Conservation (phyloP, 1,140 invertebrate genomes). For the Vollenhovia emeryi region DNA sequence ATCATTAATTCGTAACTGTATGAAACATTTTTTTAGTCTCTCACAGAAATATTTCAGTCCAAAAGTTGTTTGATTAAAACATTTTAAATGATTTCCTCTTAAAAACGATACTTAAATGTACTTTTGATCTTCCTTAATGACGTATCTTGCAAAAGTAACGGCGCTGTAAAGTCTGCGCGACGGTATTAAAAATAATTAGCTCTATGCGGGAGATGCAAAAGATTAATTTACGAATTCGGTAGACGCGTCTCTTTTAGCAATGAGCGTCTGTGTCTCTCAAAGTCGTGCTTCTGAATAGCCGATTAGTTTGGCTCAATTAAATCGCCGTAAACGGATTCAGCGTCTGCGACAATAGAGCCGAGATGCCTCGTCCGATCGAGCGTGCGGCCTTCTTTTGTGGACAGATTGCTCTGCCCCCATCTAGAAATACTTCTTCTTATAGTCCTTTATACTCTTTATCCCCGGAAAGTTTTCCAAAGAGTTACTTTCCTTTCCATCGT, state of each 20-base stretch:
- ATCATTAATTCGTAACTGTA: not conserved
- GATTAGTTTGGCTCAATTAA: constrained; percentile 76
- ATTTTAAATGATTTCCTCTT: not conserved
- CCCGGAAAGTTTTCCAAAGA: constrained; percentile 56
- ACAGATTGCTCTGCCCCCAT: constrained; percentile 36
- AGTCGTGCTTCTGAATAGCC: constrained; percentile 63
- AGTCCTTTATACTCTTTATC: constrained; percentile 68
- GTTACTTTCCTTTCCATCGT: constrained; percentile 29
- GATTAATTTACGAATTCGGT: constrained; percentile 1
- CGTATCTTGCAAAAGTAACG: not conserved
- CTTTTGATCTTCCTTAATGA: not conserved
- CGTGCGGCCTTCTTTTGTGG: constrained; percentile 62
- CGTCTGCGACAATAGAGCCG: constrained; percentile 54
- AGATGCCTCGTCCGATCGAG: constrained; percentile 68
- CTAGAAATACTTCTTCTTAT: constrained; percentile 64
- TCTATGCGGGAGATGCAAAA: not conserved
- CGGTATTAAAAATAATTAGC: constrained; percentile 3
- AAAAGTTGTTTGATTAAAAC: not conserved
- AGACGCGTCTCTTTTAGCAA: not conserved
- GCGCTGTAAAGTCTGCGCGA: not conserved
- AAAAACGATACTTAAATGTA: not conserved
- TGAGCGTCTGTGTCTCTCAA: not conserved
- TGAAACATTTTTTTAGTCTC: not conserved
- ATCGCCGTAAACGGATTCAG: constrained; percentile 66
- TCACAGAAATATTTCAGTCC: not conserved